Evolutionary conservation across 2,888 invertebrate genomes (phyloP).

Genomic region (Micropterix aruncella): DNA sequence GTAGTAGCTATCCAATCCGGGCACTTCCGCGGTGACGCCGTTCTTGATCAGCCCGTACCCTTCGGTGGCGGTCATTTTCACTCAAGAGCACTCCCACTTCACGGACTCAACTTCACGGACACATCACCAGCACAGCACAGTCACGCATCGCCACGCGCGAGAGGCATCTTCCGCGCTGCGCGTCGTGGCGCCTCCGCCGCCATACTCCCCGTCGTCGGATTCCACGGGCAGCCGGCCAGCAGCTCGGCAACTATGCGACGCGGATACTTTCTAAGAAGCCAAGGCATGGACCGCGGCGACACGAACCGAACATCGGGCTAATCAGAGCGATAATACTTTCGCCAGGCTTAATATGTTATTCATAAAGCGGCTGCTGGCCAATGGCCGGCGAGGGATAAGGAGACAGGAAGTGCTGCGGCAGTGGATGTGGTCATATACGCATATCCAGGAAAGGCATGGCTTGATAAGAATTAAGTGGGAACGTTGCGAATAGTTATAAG

Average conservation of each 20-base stretch:
- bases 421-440: slow-evolving; percentile 6
- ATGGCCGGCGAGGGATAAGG: not conserved
- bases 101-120: not conserved
- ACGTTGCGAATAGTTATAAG: too few species aligned
- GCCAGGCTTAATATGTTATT: not conserved
- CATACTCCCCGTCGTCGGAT: too few species aligned
- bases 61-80: slow-evolving; percentile 35
- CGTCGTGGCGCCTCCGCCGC: not conserved
- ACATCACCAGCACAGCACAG: not conserved
- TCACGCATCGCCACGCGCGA: too few species aligned
- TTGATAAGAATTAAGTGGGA: too few species aligned
- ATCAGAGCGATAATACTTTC: not conserved
- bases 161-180: not conserved
- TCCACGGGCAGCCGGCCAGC: too few species aligned
- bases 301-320: not conserved
- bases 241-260: not conserved
- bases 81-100: slow-evolving; percentile 3
- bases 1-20: slow-evolving; percentile 39
- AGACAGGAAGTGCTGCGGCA: slow-evolving; percentile 10
- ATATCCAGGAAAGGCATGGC: too few species aligned
- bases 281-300: not conserved
- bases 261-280: not conserved
- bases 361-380: not conserved
- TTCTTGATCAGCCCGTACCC: slow-evolving; percentile 36
- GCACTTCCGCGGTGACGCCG: slow-evolving; percentile 36